Evolutionary conservation across 1,140 invertebrate species (phyloP).

Genomic region (Bilobella aurantiaca): DNA sequence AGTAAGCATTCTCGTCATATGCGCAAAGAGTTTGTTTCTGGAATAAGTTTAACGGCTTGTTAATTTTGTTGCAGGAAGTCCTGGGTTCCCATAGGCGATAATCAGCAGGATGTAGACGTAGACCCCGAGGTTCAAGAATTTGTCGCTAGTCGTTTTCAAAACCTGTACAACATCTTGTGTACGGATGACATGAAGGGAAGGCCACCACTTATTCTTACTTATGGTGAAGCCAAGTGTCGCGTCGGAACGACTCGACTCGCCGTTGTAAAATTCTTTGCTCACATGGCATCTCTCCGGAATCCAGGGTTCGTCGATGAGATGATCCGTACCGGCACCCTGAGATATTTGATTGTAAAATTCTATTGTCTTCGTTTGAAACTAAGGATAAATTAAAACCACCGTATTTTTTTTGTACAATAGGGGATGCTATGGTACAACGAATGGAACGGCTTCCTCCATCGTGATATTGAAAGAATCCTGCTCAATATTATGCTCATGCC

Average conservation of each 20-base stretch:
- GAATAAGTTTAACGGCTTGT: too few relatives aligned
- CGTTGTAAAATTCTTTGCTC: conserved; percentile 20
- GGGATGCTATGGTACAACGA: conserved; percentile 4
- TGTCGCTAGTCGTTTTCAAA: background rate
- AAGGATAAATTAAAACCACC: background rate
- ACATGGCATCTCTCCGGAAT: conserved; percentile 11
- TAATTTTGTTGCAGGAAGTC: background rate
- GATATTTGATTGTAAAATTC: conserved; percentile 12
- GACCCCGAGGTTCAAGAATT: background rate
- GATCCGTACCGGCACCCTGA: conserved; percentile 10
- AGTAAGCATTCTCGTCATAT: background rate
- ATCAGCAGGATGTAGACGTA: conserved; percentile 10
- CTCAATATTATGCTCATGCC: conserved; percentile 1
- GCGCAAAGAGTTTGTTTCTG: background rate
- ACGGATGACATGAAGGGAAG: background rate
- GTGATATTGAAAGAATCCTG: conserved; percentile 8
- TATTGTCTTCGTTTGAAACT: too few relatives aligned
- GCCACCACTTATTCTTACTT: conserved; percentile 8
- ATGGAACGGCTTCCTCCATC: conserved; percentile 5
- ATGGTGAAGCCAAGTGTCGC: background rate
- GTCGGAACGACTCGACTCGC: conserved; percentile 14
- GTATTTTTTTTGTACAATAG: background rate
- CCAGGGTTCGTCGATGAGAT: conserved; percentile 10
- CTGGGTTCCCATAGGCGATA: conserved; percentile 5
- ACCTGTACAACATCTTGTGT: background rate